These are phyloP conservation scores for Phengaris arion DNA, from an alignment of 2,888 invertebrate genomes.

Conservation along the genomic window DNA sequence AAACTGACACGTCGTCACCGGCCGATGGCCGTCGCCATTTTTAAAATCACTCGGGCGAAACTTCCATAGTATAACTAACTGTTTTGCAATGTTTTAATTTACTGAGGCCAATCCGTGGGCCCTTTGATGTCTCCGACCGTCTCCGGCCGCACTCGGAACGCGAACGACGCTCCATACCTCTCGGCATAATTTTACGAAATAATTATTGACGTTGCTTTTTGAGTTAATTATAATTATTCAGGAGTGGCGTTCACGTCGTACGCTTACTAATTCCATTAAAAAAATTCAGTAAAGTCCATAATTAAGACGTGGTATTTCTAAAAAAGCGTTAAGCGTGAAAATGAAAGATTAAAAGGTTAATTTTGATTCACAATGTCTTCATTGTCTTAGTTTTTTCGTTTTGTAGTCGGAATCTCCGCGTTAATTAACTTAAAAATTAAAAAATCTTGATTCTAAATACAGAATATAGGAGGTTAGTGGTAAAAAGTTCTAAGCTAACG, in stretches of 20 bases:
- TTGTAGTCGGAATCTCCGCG: conserved; percentile 57
- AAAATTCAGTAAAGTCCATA: neutral
- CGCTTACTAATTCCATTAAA: neutral
- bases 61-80: conserved; percentile 63
- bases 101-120: conserved; percentile 51
- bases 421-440: conserved; percentile 64
- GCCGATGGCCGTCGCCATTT: conserved; percentile 68
- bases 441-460: conserved; percentile 57
- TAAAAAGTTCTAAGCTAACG: conserved; percentile 64
- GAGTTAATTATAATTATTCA: conserved; percentile 20
- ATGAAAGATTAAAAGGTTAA: conserved; percentile 39
- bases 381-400: conserved; percentile 49
- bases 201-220: conserved; percentile 25
- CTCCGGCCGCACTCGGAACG: conserved; percentile 45
- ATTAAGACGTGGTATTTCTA: neutral
- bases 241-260: conserved; percentile 2
- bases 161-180: conserved; percentile 34
- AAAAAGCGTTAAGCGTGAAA: conserved; percentile 5
- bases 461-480: conserved; percentile 53
- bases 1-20: conserved; percentile 73
- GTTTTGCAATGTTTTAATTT: conserved; percentile 77
- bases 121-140: conserved; percentile 69
- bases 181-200: conserved; percentile 27
- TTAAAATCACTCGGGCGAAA: conserved; percentile 68
- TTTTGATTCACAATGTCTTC: conserved; percentile 66